Evolutionary conservation across 2,113 vertebrate species (phyloP).

Genomic region (Plecturocebus donacophilus): DNA sequence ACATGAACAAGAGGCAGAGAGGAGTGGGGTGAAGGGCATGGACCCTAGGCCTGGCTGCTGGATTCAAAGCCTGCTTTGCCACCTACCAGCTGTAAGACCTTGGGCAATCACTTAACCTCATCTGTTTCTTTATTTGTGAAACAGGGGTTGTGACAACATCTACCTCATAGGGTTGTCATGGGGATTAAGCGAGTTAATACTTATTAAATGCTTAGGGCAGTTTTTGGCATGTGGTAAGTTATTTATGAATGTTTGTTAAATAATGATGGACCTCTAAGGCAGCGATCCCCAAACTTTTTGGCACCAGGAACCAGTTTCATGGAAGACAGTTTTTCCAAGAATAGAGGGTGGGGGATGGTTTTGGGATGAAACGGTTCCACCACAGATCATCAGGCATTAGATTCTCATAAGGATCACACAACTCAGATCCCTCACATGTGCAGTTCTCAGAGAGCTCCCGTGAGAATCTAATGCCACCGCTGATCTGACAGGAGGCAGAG

Average conservation of each 20-base stretch:
- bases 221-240: neutral
- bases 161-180: accelerated
- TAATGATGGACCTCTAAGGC: neutral
- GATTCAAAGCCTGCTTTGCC: neutral
- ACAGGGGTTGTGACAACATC: neutral
- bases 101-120: neutral
- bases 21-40: accelerated
- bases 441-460: too few species aligned
- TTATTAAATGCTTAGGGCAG: neutral
- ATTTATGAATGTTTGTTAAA: neutral
- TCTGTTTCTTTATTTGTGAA: neutral
- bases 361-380: too few species aligned
- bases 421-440: too few species aligned
- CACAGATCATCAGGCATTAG: too few species aligned
- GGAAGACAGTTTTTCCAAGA: too few species aligned
- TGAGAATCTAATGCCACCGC: too few species aligned
- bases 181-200: neutral
- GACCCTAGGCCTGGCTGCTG: neutral
- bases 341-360: too few species aligned
- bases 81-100: neutral
- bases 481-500: too few species aligned
- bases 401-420: too few species aligned
- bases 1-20: neutral
- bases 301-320: too few species aligned
- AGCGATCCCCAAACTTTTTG: too few species aligned